Percentiles rank a stretch among this genome's conserved stretches.
Evolutionary conservation across 1,140 invertebrate species (phyloP).

Genomic region (Bombus ignitus): DNA sequence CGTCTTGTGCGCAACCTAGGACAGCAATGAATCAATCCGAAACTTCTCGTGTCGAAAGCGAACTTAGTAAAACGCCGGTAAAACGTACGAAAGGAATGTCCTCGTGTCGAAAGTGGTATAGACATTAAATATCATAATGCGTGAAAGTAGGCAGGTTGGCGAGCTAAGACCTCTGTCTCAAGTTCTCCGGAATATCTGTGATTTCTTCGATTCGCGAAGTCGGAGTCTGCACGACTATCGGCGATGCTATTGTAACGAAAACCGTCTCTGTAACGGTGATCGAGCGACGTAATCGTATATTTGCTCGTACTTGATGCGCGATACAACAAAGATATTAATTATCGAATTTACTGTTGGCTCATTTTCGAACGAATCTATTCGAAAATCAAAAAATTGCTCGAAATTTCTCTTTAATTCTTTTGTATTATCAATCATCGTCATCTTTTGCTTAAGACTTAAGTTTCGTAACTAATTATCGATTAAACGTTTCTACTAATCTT

Average conservation of each 20-base stretch:
- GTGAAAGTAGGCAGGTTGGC: slow-evolving; percentile 76
- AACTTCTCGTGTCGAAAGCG: slow-evolving; percentile 69
- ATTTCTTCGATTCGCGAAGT: neutral
- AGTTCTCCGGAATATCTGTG: neutral
- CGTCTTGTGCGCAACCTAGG: slow-evolving; percentile 78
- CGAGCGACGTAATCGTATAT: neutral
- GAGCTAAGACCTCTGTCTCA: slow-evolving; percentile 61
- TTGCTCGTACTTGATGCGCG: accelerated
- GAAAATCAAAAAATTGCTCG: too few relatives aligned
- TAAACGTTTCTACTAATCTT: too few relatives aligned
- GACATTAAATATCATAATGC: slow-evolving; percentile 77
- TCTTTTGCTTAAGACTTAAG: too few relatives aligned
- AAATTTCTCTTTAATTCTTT: too few relatives aligned
- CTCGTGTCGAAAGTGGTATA: slow-evolving; percentile 72
- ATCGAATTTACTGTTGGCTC: neutral
- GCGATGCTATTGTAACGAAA: slow-evolving; percentile 67
- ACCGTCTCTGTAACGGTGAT: neutral
- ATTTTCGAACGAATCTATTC: too few relatives aligned
- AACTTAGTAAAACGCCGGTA: slow-evolving; percentile 75
- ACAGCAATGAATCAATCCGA: slow-evolving; percentile 65
- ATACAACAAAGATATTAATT: neutral
- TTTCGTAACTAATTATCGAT: too few relatives aligned
- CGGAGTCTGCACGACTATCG: slow-evolving; percentile 28
- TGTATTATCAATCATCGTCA: too few relatives aligned
- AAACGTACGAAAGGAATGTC: slow-evolving; percentile 69